phyloP scores from a whole-genome alignment of 2,113 vertebrate genomes.

The Psittacula cyanocephala region DNA sequence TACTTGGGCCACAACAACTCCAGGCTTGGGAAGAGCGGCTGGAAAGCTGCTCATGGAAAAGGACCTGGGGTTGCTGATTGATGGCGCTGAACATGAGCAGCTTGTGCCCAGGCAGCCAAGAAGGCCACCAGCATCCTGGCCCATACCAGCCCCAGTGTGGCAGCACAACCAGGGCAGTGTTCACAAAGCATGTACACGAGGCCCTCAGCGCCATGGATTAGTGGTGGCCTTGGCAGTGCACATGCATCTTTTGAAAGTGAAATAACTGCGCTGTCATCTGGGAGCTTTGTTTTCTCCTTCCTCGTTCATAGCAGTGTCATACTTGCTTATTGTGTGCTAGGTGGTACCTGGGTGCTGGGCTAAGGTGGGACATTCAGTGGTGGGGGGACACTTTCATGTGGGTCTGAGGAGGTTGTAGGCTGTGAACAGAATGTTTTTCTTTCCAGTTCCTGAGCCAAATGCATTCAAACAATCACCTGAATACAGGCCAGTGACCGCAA shows the following conservation, averaged over 20 bases:
- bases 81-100: not conserved
- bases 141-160: not conserved
- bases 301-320: not conserved
- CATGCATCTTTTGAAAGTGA: fast-evolving
- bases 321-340: not conserved
- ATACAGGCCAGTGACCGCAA: not conserved
- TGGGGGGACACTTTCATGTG: no score
- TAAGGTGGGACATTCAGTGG: not conserved
- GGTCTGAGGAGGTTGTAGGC: not conserved
- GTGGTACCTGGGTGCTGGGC: not conserved
- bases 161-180: not conserved
- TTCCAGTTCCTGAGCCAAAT: not conserved
- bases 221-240: not conserved
- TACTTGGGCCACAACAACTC: not conserved
- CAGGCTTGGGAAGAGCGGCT: not conserved
- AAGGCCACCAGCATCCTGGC: not conserved
- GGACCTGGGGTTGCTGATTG: not conserved
- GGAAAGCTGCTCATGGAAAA: not conserved
- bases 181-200: not conserved
- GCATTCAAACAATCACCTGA: not conserved
- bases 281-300: not conserved
- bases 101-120: not conserved
- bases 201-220: not conserved
- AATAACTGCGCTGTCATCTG: not conserved
- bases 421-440: not conserved